Percentiles rank a stretch among this genome's conserved stretches.
Conservation (phyloP, 2,888 invertebrate genomes). For the Eupeodes latifasciatus region DNA sequence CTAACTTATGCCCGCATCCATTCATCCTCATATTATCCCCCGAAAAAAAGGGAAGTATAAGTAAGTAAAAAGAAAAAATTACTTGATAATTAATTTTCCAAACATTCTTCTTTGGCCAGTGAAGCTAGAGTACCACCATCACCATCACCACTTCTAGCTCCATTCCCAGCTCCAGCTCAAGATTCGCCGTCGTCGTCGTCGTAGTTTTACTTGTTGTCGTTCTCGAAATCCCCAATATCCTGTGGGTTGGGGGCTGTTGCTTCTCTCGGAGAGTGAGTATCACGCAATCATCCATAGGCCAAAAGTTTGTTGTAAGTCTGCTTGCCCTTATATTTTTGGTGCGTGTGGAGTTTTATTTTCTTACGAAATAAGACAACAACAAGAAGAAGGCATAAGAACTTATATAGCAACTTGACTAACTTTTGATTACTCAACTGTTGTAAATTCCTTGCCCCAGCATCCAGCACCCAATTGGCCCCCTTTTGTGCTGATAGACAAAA, state of each 20-base stretch:
- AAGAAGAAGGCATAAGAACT: slow-evolving; percentile 38
- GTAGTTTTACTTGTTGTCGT: not conserved
- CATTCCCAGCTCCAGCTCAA: not conserved
- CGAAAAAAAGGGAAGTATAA: not conserved
- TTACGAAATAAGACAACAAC: slow-evolving; percentile 15
- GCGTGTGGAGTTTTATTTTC: slow-evolving; percentile 41
- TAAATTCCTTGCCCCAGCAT: slow-evolving; percentile 63
- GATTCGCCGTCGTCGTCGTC: not conserved
- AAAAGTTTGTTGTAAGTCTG: slow-evolving; percentile 52
- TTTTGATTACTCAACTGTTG: slow-evolving; percentile 76
- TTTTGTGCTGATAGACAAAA: slow-evolving; percentile 43
- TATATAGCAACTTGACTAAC: slow-evolving; percentile 71
- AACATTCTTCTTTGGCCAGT: slow-evolving; percentile 62
- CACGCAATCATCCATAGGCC: slow-evolving; percentile 37
- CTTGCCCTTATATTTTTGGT: slow-evolving; percentile 29
- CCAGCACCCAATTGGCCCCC: slow-evolving; percentile 35
- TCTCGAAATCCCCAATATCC: not conserved
- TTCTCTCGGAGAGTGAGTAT: not conserved
- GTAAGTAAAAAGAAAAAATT: slow-evolving; percentile 13
- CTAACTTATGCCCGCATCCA: slow-evolving; percentile 26
- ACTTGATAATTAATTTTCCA: slow-evolving; percentile 67
- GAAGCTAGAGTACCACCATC: too few species aligned
- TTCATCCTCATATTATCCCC: slow-evolving; percentile 30
- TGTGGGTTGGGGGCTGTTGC: not conserved
- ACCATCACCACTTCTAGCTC: too few species aligned